phyloP scores from a whole-genome alignment of 2,888 invertebrate genomes.

The Acleris emargana region DNA sequence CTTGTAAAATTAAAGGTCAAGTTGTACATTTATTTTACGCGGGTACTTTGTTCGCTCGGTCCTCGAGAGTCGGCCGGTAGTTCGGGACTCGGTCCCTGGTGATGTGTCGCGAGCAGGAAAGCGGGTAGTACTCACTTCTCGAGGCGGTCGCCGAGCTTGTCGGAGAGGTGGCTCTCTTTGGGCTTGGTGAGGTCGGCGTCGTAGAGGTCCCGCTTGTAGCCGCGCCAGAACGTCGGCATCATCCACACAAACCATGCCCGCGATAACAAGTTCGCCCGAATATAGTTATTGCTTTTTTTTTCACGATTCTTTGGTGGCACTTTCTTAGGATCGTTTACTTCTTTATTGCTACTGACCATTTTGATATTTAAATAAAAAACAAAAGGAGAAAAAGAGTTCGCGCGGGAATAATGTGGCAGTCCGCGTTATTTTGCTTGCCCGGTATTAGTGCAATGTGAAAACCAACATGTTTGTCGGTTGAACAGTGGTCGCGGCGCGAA shows the following conservation, averaged over 20 bases:
- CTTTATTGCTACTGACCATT: slow-evolving; percentile 81
- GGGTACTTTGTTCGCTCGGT: slow-evolving; percentile 1
- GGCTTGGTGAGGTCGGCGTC: slow-evolving; percentile 88
- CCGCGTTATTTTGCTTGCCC: slow-evolving; percentile 46
- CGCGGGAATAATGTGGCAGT: slow-evolving; percentile 38
- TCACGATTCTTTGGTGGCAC: slow-evolving; percentile 75
- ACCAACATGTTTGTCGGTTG: slow-evolving; percentile 58
- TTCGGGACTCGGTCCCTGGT: background rate
- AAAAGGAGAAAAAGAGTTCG: slow-evolving; percentile 39
- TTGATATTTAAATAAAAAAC: slow-evolving; percentile 46
- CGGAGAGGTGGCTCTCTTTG: slow-evolving; percentile 86
- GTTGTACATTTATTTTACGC: slow-evolving; percentile 43
- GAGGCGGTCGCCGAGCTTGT: slow-evolving; percentile 85
- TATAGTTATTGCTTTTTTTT: slow-evolving; percentile 76
- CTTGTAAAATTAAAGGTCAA: slow-evolving; percentile 52
- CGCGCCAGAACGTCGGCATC: slow-evolving; percentile 83
- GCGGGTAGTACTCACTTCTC: slow-evolving; percentile 76
- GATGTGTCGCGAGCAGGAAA: slow-evolving; percentile 6
- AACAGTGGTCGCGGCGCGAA: slow-evolving; percentile 51
- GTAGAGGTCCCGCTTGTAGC: slow-evolving; percentile 85
- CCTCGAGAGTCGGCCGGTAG: too few species aligned
- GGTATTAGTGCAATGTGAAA: slow-evolving; percentile 52
- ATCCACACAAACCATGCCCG: slow-evolving; percentile 80
- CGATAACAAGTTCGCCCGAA: slow-evolving; percentile 70
- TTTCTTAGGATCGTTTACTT: slow-evolving; percentile 69